Evolutionary conservation across 2,113 vertebrate genomes (phyloP).

Genomic region (Apistogramma diplotaenia): DNA sequence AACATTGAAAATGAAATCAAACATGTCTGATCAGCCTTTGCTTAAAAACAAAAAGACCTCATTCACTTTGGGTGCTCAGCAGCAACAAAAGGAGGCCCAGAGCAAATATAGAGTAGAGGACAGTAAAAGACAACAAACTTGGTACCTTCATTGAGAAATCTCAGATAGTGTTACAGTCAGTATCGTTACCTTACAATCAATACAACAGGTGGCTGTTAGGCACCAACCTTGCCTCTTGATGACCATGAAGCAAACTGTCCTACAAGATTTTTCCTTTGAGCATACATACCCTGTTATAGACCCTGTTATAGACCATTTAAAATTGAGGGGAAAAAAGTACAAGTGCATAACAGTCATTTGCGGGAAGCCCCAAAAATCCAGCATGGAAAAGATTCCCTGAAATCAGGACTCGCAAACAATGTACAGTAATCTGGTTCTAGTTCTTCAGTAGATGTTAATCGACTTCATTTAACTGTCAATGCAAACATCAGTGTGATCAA

Average conservation of each 20-base stretch:
- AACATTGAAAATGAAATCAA: constrained; percentile 16
- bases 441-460: not conserved
- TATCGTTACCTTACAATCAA: not conserved
- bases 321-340: not conserved
- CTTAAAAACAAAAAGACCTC: not conserved
- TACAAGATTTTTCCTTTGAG: constrained; percentile 5
- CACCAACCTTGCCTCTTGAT: constrained; percentile 12
- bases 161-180: too few species aligned
- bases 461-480: not conserved
- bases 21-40: not conserved
- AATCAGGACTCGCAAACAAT: not conserved
- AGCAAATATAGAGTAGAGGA: not conserved
- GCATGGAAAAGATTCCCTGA: constrained; percentile 8
- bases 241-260: constrained; percentile 33
- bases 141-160: not conserved
- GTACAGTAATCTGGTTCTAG: not conserved
- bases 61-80: constrained; percentile 47
- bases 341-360: constrained; percentile 8
- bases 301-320: constrained; percentile 20
- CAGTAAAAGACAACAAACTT: not conserved
- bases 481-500: not conserved
- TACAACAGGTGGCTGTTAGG: not conserved
- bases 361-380: constrained; percentile 12
- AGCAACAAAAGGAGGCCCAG: constrained; percentile 1
- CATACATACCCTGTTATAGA: constrained; percentile 22